phyloP scores from a whole-genome alignment of 2,113 vertebrate genomes.

The human region DNA sequence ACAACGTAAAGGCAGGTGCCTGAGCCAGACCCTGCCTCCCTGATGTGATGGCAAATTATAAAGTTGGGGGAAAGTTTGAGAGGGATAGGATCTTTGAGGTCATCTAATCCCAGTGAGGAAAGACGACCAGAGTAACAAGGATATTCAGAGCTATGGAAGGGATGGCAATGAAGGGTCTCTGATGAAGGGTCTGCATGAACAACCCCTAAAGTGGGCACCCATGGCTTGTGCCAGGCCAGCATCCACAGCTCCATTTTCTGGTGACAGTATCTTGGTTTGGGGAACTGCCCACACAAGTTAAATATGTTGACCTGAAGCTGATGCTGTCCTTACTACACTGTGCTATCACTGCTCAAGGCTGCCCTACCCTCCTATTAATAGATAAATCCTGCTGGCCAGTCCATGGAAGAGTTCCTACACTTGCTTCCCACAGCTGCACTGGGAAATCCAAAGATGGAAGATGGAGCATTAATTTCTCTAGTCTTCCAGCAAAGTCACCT shows the following conservation, averaged over 20 bases:
- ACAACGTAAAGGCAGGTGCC: neutral
- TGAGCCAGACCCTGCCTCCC: neutral
- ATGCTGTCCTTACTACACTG: fast-evolving
- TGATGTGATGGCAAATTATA: neutral
- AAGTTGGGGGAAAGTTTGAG: neutral
- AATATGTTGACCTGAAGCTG: neutral
- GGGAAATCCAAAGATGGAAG: neutral
- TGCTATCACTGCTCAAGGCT: neutral
- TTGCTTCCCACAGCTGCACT: neutral
- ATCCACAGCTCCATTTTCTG: neutral
- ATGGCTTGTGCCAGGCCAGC: neutral
- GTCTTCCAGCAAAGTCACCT: neutral
- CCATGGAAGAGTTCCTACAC: neutral
- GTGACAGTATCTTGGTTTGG: neutral
- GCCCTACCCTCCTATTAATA: no score
- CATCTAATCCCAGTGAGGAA: neutral
- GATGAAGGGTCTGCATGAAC: neutral
- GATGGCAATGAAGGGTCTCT: neutral
- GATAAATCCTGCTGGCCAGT: neutral
- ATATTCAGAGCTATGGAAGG: neutral
- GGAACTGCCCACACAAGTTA: neutral
- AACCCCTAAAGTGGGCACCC: neutral
- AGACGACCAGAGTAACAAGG: neutral
- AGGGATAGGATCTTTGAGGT: neutral
- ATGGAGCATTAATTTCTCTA: neutral